Evolutionary conservation across 2,797 vertebrate species (phyloP).

Genomic region (Scomberomorus guttatus): DNA sequence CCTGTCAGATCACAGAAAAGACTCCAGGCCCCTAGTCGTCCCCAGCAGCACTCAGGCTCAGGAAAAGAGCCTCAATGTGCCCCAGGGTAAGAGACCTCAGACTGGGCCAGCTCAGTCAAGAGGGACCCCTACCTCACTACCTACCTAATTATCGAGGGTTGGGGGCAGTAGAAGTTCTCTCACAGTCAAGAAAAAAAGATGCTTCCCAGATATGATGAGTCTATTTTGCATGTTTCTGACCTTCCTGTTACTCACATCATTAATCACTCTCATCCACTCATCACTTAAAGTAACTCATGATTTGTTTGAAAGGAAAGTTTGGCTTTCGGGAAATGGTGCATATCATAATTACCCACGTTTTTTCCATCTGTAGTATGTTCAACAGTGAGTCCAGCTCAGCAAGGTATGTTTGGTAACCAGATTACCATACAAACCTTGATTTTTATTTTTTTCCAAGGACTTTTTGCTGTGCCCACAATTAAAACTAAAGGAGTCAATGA

Average conservation of each 20-base stretch:
- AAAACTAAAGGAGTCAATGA: background rate
- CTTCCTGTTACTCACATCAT: conserved; percentile 47
- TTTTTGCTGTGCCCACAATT: background rate
- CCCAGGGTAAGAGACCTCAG: conserved; percentile 87
- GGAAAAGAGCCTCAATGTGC: conserved; percentile 91
- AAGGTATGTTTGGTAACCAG: too few species aligned
- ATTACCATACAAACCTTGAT: too few species aligned
- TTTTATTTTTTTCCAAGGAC: too few species aligned
- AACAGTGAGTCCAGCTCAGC: background rate
- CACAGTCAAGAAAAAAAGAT: background rate
- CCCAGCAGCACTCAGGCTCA: conserved; percentile 86
- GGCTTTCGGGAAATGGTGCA: conserved; percentile 37
- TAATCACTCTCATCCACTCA: conserved; percentile 56
- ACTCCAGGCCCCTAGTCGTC: conserved; percentile 83
- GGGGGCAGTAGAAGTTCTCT: conserved; percentile 12
- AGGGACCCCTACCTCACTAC: conserved; percentile 10
- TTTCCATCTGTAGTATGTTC: background rate
- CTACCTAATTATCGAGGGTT: background rate
- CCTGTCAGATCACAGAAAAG: conserved; percentile 92
- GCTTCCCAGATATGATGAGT: background rate
- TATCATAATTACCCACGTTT: background rate
- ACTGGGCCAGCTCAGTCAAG: conserved; percentile 48
- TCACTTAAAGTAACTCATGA: conserved; percentile 21
- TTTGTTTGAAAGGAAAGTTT: conserved; percentile 62
- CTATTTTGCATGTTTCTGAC: conserved; percentile 59